Evolutionary conservation across 2,797 vertebrate species (phyloP).

Genomic region (Todus mexicanus): DNA sequence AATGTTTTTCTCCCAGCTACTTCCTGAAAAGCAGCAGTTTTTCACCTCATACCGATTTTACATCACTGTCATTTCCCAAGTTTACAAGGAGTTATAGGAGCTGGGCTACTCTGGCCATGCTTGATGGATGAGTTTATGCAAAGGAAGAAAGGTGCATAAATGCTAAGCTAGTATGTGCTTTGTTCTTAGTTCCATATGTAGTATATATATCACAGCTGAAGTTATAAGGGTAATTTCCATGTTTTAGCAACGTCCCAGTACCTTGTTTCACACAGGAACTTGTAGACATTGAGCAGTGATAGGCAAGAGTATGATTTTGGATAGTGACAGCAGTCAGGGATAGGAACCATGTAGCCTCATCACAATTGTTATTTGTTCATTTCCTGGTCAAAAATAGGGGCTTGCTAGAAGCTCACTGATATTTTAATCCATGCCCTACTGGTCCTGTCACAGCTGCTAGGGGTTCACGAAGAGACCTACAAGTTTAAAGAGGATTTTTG

Average conservation of each 20-base stretch:
- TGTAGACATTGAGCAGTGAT: neutral
- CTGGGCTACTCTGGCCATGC: neutral
- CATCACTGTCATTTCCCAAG: neutral
- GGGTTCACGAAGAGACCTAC: neutral
- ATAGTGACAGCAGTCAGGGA: neutral
- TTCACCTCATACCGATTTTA: neutral
- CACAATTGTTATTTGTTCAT: neutral
- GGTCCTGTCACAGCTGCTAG: neutral
- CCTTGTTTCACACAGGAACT: neutral
- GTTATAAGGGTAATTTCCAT: neutral
- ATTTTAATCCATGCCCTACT: slow-evolving; percentile 12
- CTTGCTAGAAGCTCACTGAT: neutral
- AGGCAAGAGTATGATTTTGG: neutral
- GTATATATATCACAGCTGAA: neutral
- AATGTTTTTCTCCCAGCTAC: neutral
- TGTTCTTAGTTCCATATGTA: neutral
- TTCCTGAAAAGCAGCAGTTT: neutral
- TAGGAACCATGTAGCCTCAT: neutral
- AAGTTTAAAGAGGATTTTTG: slow-evolving; percentile 47
- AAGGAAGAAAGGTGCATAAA: neutral
- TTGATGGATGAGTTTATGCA: slow-evolving; percentile 1
- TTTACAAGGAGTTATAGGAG: neutral
- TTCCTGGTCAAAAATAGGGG: neutral
- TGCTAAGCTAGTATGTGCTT: neutral
- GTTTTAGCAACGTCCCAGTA: neutral